Evolutionary conservation across 2,888 invertebrate species (phyloP).

Genomic region (Nephrotoma guestfalica): DNA sequence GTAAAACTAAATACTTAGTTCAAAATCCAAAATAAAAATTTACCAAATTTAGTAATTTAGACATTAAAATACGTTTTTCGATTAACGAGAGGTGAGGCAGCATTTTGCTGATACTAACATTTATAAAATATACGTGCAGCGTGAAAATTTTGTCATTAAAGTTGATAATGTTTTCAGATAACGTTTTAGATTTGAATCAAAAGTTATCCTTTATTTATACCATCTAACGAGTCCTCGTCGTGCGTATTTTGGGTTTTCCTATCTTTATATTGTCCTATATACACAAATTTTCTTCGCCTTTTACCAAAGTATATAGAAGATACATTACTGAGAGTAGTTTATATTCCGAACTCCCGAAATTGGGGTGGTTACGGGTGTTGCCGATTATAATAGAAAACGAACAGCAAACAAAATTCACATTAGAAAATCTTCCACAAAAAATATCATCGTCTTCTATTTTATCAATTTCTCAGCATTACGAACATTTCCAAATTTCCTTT

Average conservation of each 20-base stretch:
- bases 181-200: neutral
- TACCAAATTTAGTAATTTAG: too few species aligned
- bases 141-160: neutral
- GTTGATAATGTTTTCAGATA: neutral
- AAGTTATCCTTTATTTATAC: neutral
- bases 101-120: neutral
- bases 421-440: neutral
- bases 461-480: neutral
- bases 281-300: neutral
- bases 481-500: neutral
- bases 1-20: too few species aligned
- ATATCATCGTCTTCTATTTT: neutral
- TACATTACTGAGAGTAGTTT: neutral
- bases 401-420: neutral
- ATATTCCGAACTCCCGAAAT: neutral
- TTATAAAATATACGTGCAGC: neutral
- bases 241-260: neutral
- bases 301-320: neutral
- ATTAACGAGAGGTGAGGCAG: too few species aligned
- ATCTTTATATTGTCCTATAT: neutral
- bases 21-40: too few species aligned
- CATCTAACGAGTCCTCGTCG: neutral
- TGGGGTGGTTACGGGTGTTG: neutral
- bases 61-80: too few species aligned
- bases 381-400: neutral